A percentile compares a stretch with the other conserved stretches of the same genome.
phyloP scores from a whole-genome alignment of 2,888 invertebrate genomes.

The Parthenolecanium corni region DNA sequence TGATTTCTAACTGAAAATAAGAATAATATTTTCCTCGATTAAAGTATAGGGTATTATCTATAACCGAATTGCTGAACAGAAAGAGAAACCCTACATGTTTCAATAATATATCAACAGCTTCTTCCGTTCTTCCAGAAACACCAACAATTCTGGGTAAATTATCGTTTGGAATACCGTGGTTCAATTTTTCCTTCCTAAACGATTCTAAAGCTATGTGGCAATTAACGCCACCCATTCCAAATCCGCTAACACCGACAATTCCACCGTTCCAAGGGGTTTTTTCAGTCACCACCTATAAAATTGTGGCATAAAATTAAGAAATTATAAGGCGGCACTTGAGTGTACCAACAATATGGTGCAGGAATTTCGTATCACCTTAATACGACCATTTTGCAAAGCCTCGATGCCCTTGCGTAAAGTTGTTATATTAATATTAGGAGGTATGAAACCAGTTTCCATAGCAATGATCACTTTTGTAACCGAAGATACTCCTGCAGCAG shows the following conservation, averaged over 20 bases:
- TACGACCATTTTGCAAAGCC: constrained; percentile 49
- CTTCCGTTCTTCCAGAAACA: constrained; percentile 45
- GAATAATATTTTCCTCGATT: neutral
- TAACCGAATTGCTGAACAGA: neutral
- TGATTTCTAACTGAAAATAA: constrained; percentile 18
- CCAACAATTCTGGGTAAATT: constrained; percentile 38
- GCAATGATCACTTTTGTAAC: constrained; percentile 70
- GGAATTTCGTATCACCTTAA: constrained; percentile 32
- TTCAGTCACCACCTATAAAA: constrained; percentile 28
- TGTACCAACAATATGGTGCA: no score
- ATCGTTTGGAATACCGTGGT: constrained; percentile 46
- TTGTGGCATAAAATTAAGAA: neutral
- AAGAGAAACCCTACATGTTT: constrained; percentile 31
- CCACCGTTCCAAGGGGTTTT: constrained; percentile 28
- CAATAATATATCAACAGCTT: constrained; percentile 39
- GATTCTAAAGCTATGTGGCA: constrained; percentile 30
- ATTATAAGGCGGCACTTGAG: neutral
- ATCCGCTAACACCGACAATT: constrained; percentile 32
- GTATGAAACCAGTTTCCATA: constrained; percentile 65
- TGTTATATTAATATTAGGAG: constrained; percentile 73
- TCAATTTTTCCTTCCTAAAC: constrained; percentile 11
- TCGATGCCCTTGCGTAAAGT: constrained; percentile 44
- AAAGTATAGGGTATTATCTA: neutral
- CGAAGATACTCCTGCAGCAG: constrained; percentile 70
- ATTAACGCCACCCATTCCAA: constrained; percentile 31